phyloP scores from a whole-genome alignment of 2,888 invertebrate species.

The Aplocera efformata region DNA sequence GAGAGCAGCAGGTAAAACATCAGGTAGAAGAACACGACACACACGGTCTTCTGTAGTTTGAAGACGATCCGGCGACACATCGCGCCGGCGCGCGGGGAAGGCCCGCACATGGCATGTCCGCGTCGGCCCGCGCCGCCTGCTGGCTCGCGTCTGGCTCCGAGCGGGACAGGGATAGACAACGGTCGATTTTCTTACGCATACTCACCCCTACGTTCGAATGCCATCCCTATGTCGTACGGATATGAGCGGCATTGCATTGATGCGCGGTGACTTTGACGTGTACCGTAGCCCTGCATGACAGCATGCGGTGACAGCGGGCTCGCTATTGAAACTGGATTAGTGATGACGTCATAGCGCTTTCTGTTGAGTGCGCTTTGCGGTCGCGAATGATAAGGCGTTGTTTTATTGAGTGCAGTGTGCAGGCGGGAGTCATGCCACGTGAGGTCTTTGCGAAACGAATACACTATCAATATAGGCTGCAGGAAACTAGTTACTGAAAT shows the following conservation, averaged over 20 bases:
- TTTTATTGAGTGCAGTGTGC: slow-evolving; percentile 5
- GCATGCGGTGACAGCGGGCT: slow-evolving; percentile 19
- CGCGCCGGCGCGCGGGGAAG: slow-evolving; percentile 31
- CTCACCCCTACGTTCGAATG: background rate
- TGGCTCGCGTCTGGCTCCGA: slow-evolving; percentile 41
- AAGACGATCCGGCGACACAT: slow-evolving; percentile 52
- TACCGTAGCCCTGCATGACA: slow-evolving; percentile 10
- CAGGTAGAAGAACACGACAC: slow-evolving; percentile 41
- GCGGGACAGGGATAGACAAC: slow-evolving; percentile 35
- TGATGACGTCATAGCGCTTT: slow-evolving; percentile 9
- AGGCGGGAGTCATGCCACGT: background rate
- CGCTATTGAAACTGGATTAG: slow-evolving; percentile 12
- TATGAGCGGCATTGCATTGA: slow-evolving; percentile 2
- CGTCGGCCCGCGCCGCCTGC: slow-evolving; percentile 42
- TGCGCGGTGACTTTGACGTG: slow-evolving; percentile 4
- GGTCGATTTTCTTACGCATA: slow-evolving; percentile 40
- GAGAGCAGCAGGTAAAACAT: slow-evolving; percentile 40
- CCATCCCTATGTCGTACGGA: background rate
- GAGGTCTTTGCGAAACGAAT: background rate
- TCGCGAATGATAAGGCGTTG: slow-evolving; percentile 2
- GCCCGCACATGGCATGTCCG: slow-evolving; percentile 29
- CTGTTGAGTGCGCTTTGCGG: slow-evolving; percentile 10
- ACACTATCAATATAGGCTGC: too few species aligned
- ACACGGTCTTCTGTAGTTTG: slow-evolving; percentile 43
- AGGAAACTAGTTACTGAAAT: too few species aligned